These are phyloP conservation scores for Pheosia tremula DNA, from an alignment of 2,888 invertebrate genomes.

Conservation along the genomic window DNA sequence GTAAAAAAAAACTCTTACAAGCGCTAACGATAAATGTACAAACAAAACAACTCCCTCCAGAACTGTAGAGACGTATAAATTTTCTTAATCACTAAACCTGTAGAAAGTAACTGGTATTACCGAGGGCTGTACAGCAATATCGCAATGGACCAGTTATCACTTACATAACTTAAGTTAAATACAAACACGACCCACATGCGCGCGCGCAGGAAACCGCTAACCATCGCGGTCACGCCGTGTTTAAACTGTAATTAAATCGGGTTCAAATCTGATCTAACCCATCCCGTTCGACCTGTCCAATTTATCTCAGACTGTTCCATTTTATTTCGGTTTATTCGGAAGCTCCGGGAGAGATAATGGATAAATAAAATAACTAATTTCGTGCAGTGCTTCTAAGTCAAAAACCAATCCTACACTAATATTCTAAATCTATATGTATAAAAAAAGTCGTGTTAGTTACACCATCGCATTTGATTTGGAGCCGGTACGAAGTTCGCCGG, in stretches of 20 bases:
- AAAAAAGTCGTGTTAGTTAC: too few relatives aligned
- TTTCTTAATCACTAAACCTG: constrained; percentile 1
- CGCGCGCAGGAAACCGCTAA: constrained; percentile 73
- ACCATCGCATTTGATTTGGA: too few relatives aligned
- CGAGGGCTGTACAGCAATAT: constrained; percentile 16
- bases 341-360: too few relatives aligned
- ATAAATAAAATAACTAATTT: too few relatives aligned
- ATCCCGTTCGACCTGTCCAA: constrained; percentile 36
- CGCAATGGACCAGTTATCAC: constrained; percentile 59
- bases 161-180: constrained; percentile 61
- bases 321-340: constrained; percentile 8
- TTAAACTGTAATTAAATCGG: constrained; percentile 72
- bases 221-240: constrained; percentile 65
- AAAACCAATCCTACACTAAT: too few relatives aligned
- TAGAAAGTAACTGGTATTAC: constrained; percentile 7
- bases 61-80: neutral
- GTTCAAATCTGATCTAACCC: constrained; percentile 63
- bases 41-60: neutral
- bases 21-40: neutral
- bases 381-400: too few relatives aligned
- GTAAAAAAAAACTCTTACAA: neutral
- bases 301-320: constrained; percentile 32
- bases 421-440: too few relatives aligned
- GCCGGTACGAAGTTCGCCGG: too few relatives aligned
- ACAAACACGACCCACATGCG: constrained; percentile 66